Conservation (phyloP, 2,888 invertebrate species). For the Drosophila longiperda region DNA sequence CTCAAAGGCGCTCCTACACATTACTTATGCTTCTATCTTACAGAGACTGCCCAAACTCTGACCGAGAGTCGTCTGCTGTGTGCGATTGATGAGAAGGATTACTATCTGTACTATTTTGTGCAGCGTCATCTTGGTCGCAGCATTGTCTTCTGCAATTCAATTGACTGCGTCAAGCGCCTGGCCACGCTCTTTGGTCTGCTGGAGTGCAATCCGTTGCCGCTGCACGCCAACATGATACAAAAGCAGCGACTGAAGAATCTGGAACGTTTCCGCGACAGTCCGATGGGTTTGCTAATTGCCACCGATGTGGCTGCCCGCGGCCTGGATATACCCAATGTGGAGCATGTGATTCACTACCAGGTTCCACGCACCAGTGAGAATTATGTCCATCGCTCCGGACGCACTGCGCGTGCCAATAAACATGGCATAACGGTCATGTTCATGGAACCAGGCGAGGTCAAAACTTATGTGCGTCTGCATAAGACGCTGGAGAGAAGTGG, state of each 20-base stretch:
- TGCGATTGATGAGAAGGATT: constrained; percentile 93
- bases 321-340: constrained; percentile 95
- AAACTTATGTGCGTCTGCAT: constrained; percentile 92
- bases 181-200: constrained; percentile 89
- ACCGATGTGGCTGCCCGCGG: constrained; percentile 99
- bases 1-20: background rate
- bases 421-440: constrained; percentile 96
- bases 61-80: constrained; percentile 94
- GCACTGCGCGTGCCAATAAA: constrained; percentile 95
- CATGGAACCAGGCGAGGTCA: constrained; percentile 94
- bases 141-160: constrained; percentile 96
- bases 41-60: constrained; percentile 92
- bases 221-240: constrained; percentile 97
- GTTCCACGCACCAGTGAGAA: constrained; percentile 98
- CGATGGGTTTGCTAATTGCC: constrained; percentile 92
- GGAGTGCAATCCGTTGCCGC: constrained; percentile 90
- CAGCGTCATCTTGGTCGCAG: constrained; percentile 94
- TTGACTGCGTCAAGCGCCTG: constrained; percentile 95
- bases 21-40: background rate
- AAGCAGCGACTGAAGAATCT: constrained; percentile 96
- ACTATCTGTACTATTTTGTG: constrained; percentile 95
- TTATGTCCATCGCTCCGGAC: constrained; percentile 98
- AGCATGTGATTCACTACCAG: constrained; percentile 98
- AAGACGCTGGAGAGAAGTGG: constrained; percentile 93
- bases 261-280: constrained; percentile 92